Evolutionary conservation across 1,140 invertebrate species (phyloP).

Genomic region (Drosophila albomicans): DNA sequence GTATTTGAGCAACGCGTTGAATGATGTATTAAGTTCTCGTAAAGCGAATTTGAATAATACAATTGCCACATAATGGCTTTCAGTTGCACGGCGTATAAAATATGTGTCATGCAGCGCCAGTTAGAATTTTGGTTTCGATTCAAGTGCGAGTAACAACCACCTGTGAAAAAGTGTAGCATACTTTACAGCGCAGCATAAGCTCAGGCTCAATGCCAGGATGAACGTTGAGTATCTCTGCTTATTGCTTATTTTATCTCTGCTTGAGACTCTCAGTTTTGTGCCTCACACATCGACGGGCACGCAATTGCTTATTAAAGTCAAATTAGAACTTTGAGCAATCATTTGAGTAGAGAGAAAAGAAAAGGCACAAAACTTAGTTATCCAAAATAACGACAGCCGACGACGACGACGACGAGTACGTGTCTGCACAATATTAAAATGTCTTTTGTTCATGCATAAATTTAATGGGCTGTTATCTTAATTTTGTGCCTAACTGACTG

Average conservation of each 20-base stretch:
- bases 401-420: constrained; percentile 13
- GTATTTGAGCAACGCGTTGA: constrained; percentile 15
- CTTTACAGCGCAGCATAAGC: constrained; percentile 14
- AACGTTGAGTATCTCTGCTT: constrained; percentile 13
- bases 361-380: constrained; percentile 19
- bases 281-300: constrained; percentile 39
- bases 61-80: constrained; percentile 22
- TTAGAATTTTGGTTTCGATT: not conserved
- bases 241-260: constrained; percentile 10
- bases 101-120: not conserved
- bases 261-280: constrained; percentile 4
- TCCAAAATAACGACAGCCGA: constrained; percentile 1
- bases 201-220: not conserved
- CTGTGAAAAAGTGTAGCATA: constrained; percentile 26
- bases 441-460: constrained; percentile 76
- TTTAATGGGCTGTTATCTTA: constrained; percentile 75
- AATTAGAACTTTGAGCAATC: constrained; percentile 64
- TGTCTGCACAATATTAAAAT: constrained; percentile 62
- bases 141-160: not conserved
- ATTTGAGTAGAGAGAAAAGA: constrained; percentile 35
- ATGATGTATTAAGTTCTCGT: constrained; percentile 3
- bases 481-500: constrained; percentile 74
- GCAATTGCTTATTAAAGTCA: constrained; percentile 75
- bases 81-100: not conserved
- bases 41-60: constrained; percentile 41